Base-by-base conservation (phyloP, 2,888 invertebrate genomes). In the Ecliptopera silaceata region DNA sequence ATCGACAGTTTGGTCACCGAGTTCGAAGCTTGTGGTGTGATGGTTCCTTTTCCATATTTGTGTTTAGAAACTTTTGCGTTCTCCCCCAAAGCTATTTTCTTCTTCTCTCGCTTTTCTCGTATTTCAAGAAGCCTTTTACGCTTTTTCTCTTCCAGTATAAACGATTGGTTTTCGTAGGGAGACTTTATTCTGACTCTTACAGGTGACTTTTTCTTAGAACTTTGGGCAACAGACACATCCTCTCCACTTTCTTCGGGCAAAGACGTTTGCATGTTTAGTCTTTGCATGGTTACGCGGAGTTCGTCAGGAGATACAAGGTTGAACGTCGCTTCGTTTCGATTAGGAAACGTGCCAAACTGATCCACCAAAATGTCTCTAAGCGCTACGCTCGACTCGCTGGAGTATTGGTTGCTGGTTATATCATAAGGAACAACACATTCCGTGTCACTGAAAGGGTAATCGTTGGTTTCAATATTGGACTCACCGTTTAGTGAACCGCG, bases 1-100 rank as follows among this genome's bases (percentile, higher is more conserved):
- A 91, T 89, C 1, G 89, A 88, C n/a, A 91, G 64, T 64, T 85
- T 87, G 0, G 90, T 88, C 3, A 90, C 88, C 1, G 89, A 90
- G 56, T 69, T 88, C 1, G 86, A 80, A 1, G 84, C 66, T 60
- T 86, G 87, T 4, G 88, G 84, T 71, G 77, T 72, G 22, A 77
- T 58, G 4, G 64, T 62, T 6, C 74, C 74, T 69, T 77, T 86
- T 1, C 65, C 70, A 44, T 75, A 77, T 64, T 77, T 87, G 54
- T 81, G 74, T 70, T 86, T 88, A 15, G 65, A 69, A 39, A 83
- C 70, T 71, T 84, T 87, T 52, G 77, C 79, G 56, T 66, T 79
- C 66, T 88, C 86, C n/a, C 71, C 75, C 38, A 84, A 59, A 2
- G 82, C 81, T 54, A 79, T 68, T 71, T 88, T 89, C 67, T 71